Conservation (phyloP, 2,797 vertebrate species). For the Adelosebastes latens region DNA sequence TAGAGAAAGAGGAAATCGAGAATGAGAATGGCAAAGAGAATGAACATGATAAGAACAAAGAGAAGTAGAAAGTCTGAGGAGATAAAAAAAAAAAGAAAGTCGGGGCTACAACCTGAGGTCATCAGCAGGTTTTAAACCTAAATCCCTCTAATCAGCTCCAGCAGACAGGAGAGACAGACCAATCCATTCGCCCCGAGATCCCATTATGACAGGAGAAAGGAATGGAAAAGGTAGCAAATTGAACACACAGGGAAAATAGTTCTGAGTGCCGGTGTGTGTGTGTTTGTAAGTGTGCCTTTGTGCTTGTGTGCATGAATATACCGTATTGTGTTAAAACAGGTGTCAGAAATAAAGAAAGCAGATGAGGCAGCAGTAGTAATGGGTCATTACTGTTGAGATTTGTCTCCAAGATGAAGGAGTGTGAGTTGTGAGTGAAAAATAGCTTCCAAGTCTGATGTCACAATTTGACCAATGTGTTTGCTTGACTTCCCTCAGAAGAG, state of each 20-base stretch:
- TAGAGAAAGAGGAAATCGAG: neutral
- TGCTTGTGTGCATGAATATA: neutral
- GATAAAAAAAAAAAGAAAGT: conserved; percentile 37
- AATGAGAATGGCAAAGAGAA: conserved; percentile 25
- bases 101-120: conserved; percentile 52
- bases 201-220: conserved; percentile 70
- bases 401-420: neutral
- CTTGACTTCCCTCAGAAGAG: conserved; percentile 10
- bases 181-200: conserved; percentile 67
- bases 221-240: conserved; percentile 61
- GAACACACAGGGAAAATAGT: conserved; percentile 48
- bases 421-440: neutral
- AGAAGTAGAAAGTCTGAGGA: conserved; percentile 54
- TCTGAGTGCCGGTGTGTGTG: neutral
- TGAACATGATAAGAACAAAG: conserved; percentile 48
- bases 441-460: neutral
- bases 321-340: neutral
- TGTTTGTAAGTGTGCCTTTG: neutral
- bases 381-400: conserved; percentile 37
- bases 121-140: conserved; percentile 64
- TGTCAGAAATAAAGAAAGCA: conserved; percentile 27
- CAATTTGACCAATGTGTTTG: conserved; percentile 8
- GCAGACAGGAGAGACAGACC: conserved; percentile 56
- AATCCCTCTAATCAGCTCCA: conserved; percentile 72
- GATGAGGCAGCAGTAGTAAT: conserved; percentile 29